Evolutionary conservation across 37 sponge, comb jelly and placozoan species (phyloP).

Genomic region (Aphrocallistes beatrix): DNA sequence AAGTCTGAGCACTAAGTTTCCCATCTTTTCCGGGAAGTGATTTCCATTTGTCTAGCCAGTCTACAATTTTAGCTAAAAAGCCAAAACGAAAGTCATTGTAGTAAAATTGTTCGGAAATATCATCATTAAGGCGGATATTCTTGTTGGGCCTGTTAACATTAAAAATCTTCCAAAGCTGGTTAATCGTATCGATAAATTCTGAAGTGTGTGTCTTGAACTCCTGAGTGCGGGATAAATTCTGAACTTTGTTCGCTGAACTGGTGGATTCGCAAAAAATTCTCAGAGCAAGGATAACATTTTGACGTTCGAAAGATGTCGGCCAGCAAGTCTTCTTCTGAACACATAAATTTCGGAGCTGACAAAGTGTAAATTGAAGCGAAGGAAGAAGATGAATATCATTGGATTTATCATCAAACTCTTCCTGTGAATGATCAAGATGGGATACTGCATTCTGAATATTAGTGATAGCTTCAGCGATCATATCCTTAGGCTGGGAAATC

Average conservation of each 20-base stretch:
- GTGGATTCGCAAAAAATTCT: neutral
- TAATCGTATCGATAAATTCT: neutral
- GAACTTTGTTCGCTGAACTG: neutral
- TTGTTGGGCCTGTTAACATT: neutral
- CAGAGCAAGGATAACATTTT: neutral
- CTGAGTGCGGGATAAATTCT: neutral
- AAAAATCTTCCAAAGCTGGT: neutral
- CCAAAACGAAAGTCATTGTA: neutral
- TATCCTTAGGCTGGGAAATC: no score
- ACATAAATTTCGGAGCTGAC: no score
- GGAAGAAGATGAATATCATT: no score
- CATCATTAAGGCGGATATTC: neutral
- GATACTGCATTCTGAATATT: no score
- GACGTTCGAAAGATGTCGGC: neutral
- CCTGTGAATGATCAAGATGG: no score
- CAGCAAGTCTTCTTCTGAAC: conserved; percentile 12
- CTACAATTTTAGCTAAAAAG: neutral
- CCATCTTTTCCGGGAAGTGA: neutral
- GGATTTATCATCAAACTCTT: no score
- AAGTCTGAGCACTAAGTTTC: neutral
- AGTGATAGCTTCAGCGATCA: no score
- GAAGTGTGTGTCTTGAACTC: neutral
- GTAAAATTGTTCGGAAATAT: neutral
- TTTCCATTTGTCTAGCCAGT: neutral
- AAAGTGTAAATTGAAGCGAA: no score